phyloP scores from a whole-genome alignment of 2,797 vertebrate species.

The Squalus acanthias region DNA sequence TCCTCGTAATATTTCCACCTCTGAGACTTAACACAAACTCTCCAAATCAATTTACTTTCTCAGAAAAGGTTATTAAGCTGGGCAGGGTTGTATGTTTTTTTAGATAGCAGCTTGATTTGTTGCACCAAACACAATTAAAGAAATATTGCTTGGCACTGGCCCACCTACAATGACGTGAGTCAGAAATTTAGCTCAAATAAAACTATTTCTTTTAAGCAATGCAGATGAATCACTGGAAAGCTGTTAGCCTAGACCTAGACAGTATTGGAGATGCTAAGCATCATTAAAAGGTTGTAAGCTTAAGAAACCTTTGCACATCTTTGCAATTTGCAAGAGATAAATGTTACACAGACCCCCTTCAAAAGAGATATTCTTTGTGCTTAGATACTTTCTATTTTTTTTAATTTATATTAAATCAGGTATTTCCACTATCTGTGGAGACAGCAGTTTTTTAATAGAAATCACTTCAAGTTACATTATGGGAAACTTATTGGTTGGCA shows the following conservation, averaged over 20 bases:
- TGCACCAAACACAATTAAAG: not conserved
- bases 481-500: not conserved
- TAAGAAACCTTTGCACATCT: not conserved
- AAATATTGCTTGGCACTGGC: not conserved
- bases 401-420: too few relatives aligned
- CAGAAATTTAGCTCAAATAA: not conserved
- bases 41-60: conserved; percentile 20
- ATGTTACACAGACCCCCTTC: not conserved
- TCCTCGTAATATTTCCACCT: not conserved
- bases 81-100: not conserved
- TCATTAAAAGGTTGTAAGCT: not conserved
- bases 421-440: not conserved
- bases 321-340: not conserved
- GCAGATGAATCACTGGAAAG: not conserved
- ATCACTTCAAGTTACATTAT: not conserved
- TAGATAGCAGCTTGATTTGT: not conserved
- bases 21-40: not conserved
- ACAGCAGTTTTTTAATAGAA: not conserved
- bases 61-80: conserved; percentile 9
- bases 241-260: not conserved
- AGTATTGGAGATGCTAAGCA: not conserved
- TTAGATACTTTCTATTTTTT: not conserved
- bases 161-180: not conserved
- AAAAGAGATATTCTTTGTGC: not conserved
- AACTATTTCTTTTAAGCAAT: not conserved